These are phyloP conservation scores for Paraescarpia echinospica DNA, from an alignment of 1,140 invertebrate genomes.

Conservation along the genomic window DNA sequence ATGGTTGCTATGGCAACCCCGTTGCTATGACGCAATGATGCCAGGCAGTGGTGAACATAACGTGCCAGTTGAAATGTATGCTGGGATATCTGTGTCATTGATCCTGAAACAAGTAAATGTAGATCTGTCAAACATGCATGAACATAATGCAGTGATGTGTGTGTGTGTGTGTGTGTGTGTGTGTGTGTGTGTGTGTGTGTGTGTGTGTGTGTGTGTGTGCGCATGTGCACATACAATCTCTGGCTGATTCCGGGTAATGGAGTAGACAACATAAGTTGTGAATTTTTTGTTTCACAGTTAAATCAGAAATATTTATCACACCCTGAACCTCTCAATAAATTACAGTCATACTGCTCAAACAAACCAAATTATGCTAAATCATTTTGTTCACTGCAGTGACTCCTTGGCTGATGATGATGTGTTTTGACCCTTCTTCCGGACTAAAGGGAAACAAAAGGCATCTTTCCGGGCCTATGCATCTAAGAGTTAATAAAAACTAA, in stretches of 20 bases:
- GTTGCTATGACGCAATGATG: conserved; percentile 73
- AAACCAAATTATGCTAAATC: background rate
- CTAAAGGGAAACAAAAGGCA: no score
- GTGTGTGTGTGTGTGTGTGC: no score
- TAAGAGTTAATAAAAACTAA: no score
- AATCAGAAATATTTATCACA: background rate
- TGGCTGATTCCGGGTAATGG: no score
- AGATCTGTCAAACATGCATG: background rate
- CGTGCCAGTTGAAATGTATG: conserved; percentile 78
- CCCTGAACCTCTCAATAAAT: no score
- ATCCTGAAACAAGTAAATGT: background rate
- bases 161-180: background rate
- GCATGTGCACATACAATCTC: no score
- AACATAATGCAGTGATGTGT: background rate
- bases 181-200: background rate
- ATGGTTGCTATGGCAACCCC: conserved; percentile 70
- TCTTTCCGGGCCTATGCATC: no score
- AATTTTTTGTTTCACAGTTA: background rate
- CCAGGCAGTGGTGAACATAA: conserved; percentile 70
- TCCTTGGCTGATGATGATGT: background rate
- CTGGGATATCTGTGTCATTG: conserved; percentile 62
- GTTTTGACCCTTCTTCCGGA: no score
- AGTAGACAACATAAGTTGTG: background rate
- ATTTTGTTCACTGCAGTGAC: background rate
- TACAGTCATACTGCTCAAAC: no score